phyloP scores from a whole-genome alignment of 2,888 invertebrate species.

The Mactromeris polynyma region DNA sequence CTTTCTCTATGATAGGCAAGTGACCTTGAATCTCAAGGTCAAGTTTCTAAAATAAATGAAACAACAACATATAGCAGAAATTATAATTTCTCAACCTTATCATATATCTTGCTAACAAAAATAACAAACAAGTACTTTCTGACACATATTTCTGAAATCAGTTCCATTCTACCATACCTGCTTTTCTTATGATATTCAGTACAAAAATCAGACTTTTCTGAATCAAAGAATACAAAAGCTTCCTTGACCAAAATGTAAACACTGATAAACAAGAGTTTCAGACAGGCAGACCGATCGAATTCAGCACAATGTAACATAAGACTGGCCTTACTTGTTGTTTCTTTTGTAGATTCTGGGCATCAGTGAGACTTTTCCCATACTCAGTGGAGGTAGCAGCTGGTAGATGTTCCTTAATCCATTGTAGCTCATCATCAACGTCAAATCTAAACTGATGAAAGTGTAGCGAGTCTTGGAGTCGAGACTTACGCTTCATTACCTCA shows the following conservation, averaged over 20 bases:
- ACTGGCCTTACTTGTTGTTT: constrained; percentile 91
- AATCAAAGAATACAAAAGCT: no score
- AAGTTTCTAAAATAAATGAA: constrained; percentile 90
- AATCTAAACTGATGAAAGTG: constrained; percentile 97
- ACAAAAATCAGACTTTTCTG: no score
- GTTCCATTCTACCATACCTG: no score
- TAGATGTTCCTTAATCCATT: constrained; percentile 97
- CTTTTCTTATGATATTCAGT: no score
- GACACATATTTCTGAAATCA: no score
- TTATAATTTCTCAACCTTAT: no score
- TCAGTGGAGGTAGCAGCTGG: constrained; percentile 92
- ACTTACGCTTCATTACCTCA: constrained; percentile 91
- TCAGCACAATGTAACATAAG: no score
- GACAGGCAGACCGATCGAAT: no score
- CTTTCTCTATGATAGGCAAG: constrained; percentile 94
- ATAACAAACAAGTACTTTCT: no score
- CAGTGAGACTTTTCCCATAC: constrained; percentile 94
- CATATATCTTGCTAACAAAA: no score
- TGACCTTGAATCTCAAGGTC: constrained; percentile 96
- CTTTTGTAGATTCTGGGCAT: constrained; percentile 96
- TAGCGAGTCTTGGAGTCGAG: constrained; percentile 94
- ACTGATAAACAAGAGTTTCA: no score
- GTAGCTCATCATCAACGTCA: constrained; percentile 96
- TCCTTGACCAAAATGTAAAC: no score
- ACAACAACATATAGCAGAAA: background rate